These are phyloP conservation scores for Genyomyrus donnyi DNA, from an alignment of 2,113 vertebrate genomes.

Conservation along the genomic window DNA sequence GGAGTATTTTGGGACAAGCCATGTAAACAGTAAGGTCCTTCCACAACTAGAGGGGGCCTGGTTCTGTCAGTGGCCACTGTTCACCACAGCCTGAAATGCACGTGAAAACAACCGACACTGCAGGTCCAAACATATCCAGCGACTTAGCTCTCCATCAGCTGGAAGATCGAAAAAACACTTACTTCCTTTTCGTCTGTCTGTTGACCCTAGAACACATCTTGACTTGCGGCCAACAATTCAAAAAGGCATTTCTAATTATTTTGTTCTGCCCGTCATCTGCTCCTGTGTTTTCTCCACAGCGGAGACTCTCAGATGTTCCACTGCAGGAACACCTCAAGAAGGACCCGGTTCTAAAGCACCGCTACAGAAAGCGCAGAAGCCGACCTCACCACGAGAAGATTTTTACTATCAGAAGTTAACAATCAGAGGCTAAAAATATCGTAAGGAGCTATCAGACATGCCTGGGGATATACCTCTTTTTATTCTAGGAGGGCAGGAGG, in stretches of 20 bases:
- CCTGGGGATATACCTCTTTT: background rate
- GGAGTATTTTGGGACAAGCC: slow-evolving; percentile 23
- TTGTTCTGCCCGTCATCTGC: background rate
- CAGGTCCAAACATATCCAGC: background rate
- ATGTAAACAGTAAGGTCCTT: slow-evolving; percentile 20
- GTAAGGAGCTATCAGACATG: background rate
- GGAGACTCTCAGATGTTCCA: background rate
- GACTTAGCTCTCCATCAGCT: background rate
- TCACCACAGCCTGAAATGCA: background rate
- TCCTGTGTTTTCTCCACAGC: background rate
- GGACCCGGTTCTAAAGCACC: background rate
- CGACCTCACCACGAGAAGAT: background rate
- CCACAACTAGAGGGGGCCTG: background rate
- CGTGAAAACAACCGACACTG: background rate
- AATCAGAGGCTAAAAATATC: background rate
- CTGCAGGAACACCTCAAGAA: background rate
- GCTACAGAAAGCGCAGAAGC: background rate
- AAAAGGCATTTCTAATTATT: background rate
- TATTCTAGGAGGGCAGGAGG: background rate
- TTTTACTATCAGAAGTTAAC: background rate
- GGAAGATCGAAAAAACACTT: background rate
- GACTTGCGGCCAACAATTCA: background rate
- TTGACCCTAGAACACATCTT: background rate
- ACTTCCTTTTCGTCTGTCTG: background rate
- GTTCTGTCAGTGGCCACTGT: background rate